Evolutionary conservation across 1,140 invertebrate genomes (phyloP).

Genomic region (Ylistrum balloti): DNA sequence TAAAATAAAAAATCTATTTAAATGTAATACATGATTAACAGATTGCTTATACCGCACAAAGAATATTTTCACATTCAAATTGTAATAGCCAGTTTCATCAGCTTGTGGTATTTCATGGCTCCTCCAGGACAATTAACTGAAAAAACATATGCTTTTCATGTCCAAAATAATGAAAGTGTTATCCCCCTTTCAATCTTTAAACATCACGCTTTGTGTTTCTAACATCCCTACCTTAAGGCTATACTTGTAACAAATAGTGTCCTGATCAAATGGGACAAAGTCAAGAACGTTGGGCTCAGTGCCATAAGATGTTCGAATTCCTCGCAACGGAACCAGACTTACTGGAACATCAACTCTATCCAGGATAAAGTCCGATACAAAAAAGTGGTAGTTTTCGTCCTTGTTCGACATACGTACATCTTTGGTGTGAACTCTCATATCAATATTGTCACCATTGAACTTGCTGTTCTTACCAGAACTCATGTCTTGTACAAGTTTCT

Average conservation of each 20-base stretch:
- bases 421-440: slow-evolving; percentile 47
- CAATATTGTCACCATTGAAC: slow-evolving; percentile 54
- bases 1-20: too few species aligned
- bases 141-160: too few species aligned
- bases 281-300: not conserved
- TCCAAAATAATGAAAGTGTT: too few species aligned
- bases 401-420: slow-evolving; percentile 41
- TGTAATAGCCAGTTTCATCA: too few species aligned
- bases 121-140: too few species aligned
- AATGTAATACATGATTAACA: too few species aligned
- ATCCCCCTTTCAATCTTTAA: not conserved
- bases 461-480: slow-evolving; percentile 43
- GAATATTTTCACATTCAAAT: too few species aligned
- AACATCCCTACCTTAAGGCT: too few species aligned
- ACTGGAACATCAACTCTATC: slow-evolving; percentile 8
- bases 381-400: slow-evolving; percentile 52
- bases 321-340: slow-evolving; percentile 4
- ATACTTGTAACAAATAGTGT: too few species aligned
- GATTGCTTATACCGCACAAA: too few species aligned
- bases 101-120: too few species aligned
- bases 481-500: not conserved
- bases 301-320: not conserved
- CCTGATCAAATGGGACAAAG: too few species aligned
- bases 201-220: not conserved
- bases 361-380: slow-evolving; percentile 46